Base-by-base conservation (phyloP, 2,888 invertebrate genomes). In the Synergus gifuensis region DNA sequence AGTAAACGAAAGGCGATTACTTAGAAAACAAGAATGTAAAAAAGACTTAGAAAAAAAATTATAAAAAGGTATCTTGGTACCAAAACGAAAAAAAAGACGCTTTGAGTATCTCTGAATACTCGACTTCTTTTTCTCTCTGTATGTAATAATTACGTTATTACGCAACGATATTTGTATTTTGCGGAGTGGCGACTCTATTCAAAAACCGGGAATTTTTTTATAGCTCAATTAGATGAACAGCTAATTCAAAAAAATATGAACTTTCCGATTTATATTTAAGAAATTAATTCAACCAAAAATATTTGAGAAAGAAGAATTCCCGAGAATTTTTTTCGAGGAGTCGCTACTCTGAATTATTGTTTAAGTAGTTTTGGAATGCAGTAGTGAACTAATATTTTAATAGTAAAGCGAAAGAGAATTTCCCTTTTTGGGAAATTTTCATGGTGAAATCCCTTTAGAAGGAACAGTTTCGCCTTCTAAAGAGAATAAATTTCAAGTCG, bases 71-170 rank as follows among this genome's bases (percentile, higher is more conserved):
- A 73, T 73, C 73, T 16, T 49, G 16, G 49, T 66, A 73, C 36
- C 36, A 18, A 73, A 73, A 73, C 3, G 54, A 36, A 73, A 73
- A 67, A 69, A 69, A 73, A 73, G 73, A 73, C 73, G 54, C 54
- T 54, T 67, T 73, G 54, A 54, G 73, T 73, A 73, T 73, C 46
- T 5, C 8, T 8, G 54, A 73, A 73, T 73, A 73, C 54, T 73
- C 49, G 16, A 73, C 28, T 54, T 49, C 16, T 46, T 67, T 46
- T 67, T 46, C 16, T 73, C 22, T 22, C n/a, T 73, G 54, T 73
- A 73, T 36, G 54, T 73, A 73, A 73, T 73, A 40, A 73, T 73
- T 73, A 54, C 16, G 22, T 60, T 54, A 73, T 73, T 73, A 54
- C 12, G 54, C n/a, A 73, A 40, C 49, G n/a, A 73, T 28, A 54